Evolutionary conservation across 2,797 vertebrate species (phyloP).

Genomic region (Enteromius fasciolatus): DNA sequence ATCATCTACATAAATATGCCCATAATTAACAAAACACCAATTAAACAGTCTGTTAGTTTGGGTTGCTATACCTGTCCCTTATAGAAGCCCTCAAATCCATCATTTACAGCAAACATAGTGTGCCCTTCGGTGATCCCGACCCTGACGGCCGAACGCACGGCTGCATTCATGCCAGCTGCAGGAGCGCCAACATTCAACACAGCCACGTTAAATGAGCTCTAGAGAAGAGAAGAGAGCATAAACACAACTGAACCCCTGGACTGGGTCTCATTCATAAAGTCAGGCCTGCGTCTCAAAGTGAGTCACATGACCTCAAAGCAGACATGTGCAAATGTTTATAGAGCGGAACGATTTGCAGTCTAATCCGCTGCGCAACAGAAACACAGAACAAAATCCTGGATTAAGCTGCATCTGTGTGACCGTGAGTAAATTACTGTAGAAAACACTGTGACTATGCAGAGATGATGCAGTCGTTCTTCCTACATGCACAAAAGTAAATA

Average conservation of each 20-base stretch:
- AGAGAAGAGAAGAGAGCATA: slow-evolving; percentile 27
- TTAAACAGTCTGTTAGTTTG: background rate
- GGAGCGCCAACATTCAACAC: slow-evolving; percentile 91
- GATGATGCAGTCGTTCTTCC: background rate
- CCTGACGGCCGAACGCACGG: slow-evolving; percentile 85
- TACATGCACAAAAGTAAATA: background rate
- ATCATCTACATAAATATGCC: background rate
- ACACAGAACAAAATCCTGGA: slow-evolving; percentile 13
- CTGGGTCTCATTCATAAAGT: background rate
- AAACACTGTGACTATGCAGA: background rate
- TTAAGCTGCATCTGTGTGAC: background rate
- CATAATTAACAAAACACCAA: background rate
- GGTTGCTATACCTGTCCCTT: slow-evolving; percentile 77
- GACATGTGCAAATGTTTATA: background rate
- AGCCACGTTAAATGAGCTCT: slow-evolving; percentile 86
- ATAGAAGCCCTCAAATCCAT: slow-evolving; percentile 90
- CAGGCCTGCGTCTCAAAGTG: background rate
- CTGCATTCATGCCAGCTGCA: slow-evolving; percentile 91
- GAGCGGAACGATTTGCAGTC: background rate
- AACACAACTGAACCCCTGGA: background rate
- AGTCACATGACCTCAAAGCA: background rate
- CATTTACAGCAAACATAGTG: slow-evolving; percentile 87
- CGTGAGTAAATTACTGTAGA: background rate
- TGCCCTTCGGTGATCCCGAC: slow-evolving; percentile 89
- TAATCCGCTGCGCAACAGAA: background rate